Base-by-base conservation (phyloP, 2,888 invertebrate species). In the Eristalis arbustorum region DNA sequence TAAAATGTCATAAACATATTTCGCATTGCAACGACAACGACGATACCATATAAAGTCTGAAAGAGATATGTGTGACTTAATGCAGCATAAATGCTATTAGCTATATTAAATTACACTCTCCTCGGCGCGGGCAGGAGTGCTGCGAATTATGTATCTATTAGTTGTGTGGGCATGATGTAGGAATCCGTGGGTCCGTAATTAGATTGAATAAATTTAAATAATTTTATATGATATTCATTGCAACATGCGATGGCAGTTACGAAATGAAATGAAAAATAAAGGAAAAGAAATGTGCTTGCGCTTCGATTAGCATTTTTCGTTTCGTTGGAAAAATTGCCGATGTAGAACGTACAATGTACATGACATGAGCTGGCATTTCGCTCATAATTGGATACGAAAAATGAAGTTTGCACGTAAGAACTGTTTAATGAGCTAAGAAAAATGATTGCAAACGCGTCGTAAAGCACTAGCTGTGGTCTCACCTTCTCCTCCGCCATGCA, bases 141-240 rank as follows among this genome's bases (percentile, higher is more conserved):
- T 61, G 76, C n/a, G 56, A 31, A 18, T 23, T 57, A 69, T 62
- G 42, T 37, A 71, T 22, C 34, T 62, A 40, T 56, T 79, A 8
- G 62, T 42, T 73, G 63, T 73, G 63, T 73, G 40, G 61, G 59
- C 25, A 25, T 49, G 57, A 68, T 69, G 63, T 56, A 56, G 42
- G 61, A 79, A 66, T 69, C 67, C 69, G 56, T 62, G 13, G 49
- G 23, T 42, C n/a, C 64, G 64, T 88, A 88, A 80, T 88, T 59
- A 84, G 79, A 88, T 84, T 80, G 80, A 23, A 88, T 88, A 80
- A 23, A 84, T 84, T 88, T 80, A 57, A 80, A 79, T 76, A 73
- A 88, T 71, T 31, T 18, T 49, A 18, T 49, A n/a, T 49, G 49
- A 49, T 49, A 18, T 49, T 49, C 49, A 18, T 10, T 49, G n/a